Evolutionary conservation across 2,113 vertebrate genomes (phyloP), one percentile per base, ranked within the genome.

Genomic region (Argyrosomus japonicus): DNA sequence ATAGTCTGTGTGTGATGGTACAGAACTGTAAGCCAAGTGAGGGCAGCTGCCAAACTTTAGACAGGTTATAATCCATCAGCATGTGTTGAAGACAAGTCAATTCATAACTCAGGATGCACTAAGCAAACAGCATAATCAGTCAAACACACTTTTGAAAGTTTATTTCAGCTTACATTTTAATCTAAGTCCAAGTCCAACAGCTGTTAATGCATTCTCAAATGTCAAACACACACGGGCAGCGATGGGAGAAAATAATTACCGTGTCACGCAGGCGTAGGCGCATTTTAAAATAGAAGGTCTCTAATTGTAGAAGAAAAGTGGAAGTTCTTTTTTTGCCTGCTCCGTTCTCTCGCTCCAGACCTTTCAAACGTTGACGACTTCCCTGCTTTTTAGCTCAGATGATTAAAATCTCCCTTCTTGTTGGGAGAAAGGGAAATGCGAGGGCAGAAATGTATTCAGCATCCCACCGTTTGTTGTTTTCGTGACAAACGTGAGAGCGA

Each of bases 181-280:
- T 8, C n/a, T 4, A 19, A 18, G 4, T 68, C n/a, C 6, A 21
- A 18, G 4, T 68, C 63, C 7, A 56, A 43, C 12, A 63, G 63
- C 60, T 72, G 60, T 25, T 64, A 57, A 77, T 65, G 40, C 60
- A 27, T 50, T 70, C 43, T 58, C 15, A 81, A 77, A 72, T 79
- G 70, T 68, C 56, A 79, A 64, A 65, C 32, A 27, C 9, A 27
- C 36, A 18, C 1, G 2, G 27, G 50, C 54, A 57, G 12, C 15
- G 5, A 21, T 3, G 2, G 13, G 10, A 25, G 21, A 15, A 47
- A 11, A 27, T 2, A 56, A 79, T 63, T 63, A 76, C 0, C 15
- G 29, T 68, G 40, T 68, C 63, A 27, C 12, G 0, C 51, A 3
- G 45, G 61, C 5, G 4, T 67, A n/a, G 32, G 32, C 32, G 8